phyloP scores from a whole-genome alignment of 2,888 invertebrate species.

The Physocephala rufipes region DNA sequence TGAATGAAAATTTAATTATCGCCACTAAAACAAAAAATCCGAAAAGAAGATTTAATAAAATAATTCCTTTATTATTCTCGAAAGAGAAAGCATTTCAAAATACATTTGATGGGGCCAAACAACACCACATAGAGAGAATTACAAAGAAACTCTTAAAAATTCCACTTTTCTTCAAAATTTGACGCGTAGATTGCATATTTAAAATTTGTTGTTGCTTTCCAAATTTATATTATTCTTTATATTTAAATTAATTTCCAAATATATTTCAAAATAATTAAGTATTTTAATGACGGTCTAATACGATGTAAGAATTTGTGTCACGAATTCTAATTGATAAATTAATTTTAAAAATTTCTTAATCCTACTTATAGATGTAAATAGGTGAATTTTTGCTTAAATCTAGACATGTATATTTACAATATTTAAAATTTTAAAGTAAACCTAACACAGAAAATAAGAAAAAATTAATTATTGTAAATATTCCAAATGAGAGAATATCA shows the following conservation, averaged over 20 bases:
- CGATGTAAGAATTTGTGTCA: not conserved
- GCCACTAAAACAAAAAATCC: no score
- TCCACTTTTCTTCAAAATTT: no score
- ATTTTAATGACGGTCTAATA: not conserved
- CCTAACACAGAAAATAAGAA: no score
- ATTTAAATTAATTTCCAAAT: not conserved
- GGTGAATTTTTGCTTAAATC: slow-evolving; percentile 7
- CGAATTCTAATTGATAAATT: not conserved
- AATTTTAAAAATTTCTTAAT: not conserved
- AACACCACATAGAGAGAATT: no score
- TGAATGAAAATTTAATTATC: no score
- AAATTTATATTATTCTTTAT: not conserved
- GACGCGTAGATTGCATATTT: not conserved
- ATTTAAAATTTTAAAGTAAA: not conserved
- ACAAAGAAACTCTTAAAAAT: not conserved
- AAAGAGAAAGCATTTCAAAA: no score
- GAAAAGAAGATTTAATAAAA: no score
- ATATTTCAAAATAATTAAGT: not conserved
- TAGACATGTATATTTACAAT: slow-evolving; percentile 23
- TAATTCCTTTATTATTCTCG: no score
- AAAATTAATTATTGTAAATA: no score
- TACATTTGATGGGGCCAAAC: no score
- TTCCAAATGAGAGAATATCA: no score
- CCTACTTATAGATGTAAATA: slow-evolving; percentile 3
- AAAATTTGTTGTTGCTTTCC: not conserved